Conservation (phyloP, 1,140 invertebrate species). For the Hyphantria cunea region DNA sequence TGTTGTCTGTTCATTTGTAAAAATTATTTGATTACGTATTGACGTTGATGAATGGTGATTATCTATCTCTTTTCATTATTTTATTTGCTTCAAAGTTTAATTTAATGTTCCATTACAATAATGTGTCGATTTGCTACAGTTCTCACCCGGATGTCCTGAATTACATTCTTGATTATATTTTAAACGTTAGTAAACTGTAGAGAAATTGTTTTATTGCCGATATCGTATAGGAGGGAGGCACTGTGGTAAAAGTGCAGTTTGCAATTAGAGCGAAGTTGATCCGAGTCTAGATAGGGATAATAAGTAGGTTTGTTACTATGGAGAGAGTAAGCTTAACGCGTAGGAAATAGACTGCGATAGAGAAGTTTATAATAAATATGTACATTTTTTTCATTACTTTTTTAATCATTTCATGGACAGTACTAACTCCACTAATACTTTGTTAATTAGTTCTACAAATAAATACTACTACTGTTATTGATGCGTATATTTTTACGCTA, state of each 20-base stretch:
- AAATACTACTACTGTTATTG: too few relatives aligned
- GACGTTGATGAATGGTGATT: slow-evolving; percentile 2
- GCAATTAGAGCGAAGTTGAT: slow-evolving; percentile 67
- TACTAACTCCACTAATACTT: too few relatives aligned
- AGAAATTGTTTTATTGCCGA: slow-evolving; percentile 13
- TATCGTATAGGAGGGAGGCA: slow-evolving; percentile 23
- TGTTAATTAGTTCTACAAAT: too few relatives aligned
- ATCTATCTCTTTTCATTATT: background rate
- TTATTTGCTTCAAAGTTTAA: background rate
- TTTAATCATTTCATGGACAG: too few relatives aligned
- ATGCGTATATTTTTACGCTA: too few relatives aligned
- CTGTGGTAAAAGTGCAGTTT: slow-evolving; percentile 57
- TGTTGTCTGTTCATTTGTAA: background rate
- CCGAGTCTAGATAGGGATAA: slow-evolving; percentile 53
- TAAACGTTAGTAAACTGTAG: slow-evolving; percentile 5
- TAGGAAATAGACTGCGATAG: slow-evolving; percentile 20
- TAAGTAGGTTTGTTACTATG: slow-evolving; percentile 43
- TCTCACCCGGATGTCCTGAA: slow-evolving; percentile 17
- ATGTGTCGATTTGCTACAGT: background rate
- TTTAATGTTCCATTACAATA: background rate
- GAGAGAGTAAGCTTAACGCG: slow-evolving; percentile 49
- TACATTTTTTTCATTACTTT: too few relatives aligned
- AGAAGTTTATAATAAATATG: slow-evolving; percentile 6
- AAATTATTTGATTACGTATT: background rate
- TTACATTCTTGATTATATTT: slow-evolving; percentile 3